phyloP scores from a whole-genome alignment of 2,888 invertebrate genomes.

The Noctua fimbriata region DNA sequence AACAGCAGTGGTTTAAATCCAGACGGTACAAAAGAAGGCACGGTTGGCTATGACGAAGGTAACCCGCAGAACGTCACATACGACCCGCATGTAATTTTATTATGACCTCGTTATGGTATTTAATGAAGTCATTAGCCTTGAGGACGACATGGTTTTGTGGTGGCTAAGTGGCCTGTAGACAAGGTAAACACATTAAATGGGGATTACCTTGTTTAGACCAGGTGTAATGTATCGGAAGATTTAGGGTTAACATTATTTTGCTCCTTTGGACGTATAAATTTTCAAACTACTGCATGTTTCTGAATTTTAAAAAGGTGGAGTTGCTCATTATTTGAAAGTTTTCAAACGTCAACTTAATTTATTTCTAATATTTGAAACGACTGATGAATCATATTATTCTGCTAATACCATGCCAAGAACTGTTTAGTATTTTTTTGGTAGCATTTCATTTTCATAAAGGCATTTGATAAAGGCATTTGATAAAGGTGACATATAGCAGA shows the following conservation, averaged over 20 bases:
- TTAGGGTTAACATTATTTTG: slow-evolving; percentile 9
- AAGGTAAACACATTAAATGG: slow-evolving; percentile 60
- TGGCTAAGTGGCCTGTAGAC: slow-evolving; percentile 63
- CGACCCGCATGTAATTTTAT: slow-evolving; percentile 71
- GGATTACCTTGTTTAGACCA: slow-evolving; percentile 48
- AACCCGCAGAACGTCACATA: slow-evolving; percentile 74
- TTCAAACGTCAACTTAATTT: too few species aligned
- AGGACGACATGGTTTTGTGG: slow-evolving; percentile 67
- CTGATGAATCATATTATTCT: background rate
- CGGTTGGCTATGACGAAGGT: slow-evolving; percentile 75
- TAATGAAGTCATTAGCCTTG: slow-evolving; percentile 68
- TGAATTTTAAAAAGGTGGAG: background rate
- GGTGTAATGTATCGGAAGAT: slow-evolving; percentile 57
- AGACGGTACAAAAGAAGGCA: slow-evolving; percentile 53
- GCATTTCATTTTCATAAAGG: background rate
- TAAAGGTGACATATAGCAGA: background rate
- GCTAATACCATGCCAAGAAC: background rate
- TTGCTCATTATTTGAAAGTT: background rate
- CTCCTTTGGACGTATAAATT: background rate
- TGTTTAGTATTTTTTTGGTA: background rate
- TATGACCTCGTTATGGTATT: slow-evolving; percentile 72
- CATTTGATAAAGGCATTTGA: background rate
- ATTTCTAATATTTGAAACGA: background rate
- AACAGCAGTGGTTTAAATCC: slow-evolving; percentile 56
- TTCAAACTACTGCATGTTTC: background rate